These are phyloP conservation scores for Hyposmocoma kahamanoa DNA, from an alignment of 1,140 invertebrate species.

Conservation along the genomic window DNA sequence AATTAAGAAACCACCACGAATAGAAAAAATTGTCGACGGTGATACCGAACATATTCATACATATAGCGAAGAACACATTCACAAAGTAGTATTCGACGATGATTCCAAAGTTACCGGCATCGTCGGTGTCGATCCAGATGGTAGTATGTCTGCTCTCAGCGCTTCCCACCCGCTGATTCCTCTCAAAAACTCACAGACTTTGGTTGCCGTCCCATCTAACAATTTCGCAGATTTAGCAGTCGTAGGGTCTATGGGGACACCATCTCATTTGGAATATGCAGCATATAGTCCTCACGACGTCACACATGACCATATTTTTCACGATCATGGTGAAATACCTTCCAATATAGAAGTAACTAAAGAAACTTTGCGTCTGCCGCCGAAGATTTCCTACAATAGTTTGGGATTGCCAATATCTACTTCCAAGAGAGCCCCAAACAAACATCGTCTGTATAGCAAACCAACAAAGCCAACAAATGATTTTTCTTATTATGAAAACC, in stretches of 20 bases:
- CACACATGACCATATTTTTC: slow-evolving; percentile 67
- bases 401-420: slow-evolving; percentile 44
- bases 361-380: slow-evolving; percentile 35
- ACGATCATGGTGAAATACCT: slow-evolving; percentile 67
- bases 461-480: slow-evolving; percentile 34
- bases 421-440: slow-evolving; percentile 1
- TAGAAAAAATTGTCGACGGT: slow-evolving; percentile 70
- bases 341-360: slow-evolving; percentile 47
- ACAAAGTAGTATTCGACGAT: slow-evolving; percentile 60
- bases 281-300: slow-evolving; percentile 63
- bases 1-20: slow-evolving; percentile 60
- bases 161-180: slow-evolving; percentile 32
- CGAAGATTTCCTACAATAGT: slow-evolving; percentile 56
- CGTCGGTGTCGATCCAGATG: slow-evolving; percentile 33
- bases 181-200: slow-evolving; percentile 36
- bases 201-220: slow-evolving; percentile 40
- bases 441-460: slow-evolving; percentile 20
- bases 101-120: slow-evolving; percentile 32
- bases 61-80: slow-evolving; percentile 69
- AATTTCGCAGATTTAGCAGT: slow-evolving; percentile 30
- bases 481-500: slow-evolving; percentile 60
- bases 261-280: slow-evolving; percentile 53
- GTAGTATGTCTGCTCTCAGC: slow-evolving; percentile 33
- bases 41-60: slow-evolving; percentile 71
- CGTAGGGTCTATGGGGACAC: slow-evolving; percentile 44